Conservation (phyloP, 2,888 invertebrate genomes). For the Pheosia tremula region DNA sequence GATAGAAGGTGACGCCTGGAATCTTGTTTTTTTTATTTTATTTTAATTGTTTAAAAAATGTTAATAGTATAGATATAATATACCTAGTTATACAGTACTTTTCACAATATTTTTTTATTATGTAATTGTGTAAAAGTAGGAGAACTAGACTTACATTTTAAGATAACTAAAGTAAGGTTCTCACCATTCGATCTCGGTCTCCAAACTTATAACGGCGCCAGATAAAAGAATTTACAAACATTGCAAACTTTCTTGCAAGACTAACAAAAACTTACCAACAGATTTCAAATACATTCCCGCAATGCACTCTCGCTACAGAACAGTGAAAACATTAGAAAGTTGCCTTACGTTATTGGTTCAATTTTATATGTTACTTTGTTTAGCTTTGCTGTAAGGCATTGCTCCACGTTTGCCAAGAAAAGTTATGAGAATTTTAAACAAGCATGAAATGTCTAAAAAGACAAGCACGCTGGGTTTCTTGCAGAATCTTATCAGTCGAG, state of each 20-base stretch:
- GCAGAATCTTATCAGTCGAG: too few relatives aligned
- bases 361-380: constrained; percentile 16
- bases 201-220: not conserved
- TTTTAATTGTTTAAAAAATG: too few relatives aligned
- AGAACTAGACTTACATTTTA: too few relatives aligned
- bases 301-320: constrained; percentile 23
- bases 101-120: too few relatives aligned
- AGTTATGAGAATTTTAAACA: not conserved
- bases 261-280: constrained; percentile 7
- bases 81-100: too few relatives aligned
- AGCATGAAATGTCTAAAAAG: not conserved
- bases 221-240: constrained; percentile 21
- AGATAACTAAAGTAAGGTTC: too few relatives aligned
- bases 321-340: constrained; percentile 9
- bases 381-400: not conserved
- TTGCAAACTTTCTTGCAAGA: constrained; percentile 23
- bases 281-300: constrained; percentile 24
- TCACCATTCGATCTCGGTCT: too few relatives aligned
- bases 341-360: constrained; percentile 8
- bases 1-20: too few relatives aligned
- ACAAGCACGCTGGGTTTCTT: not conserved
- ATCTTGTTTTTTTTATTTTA: too few relatives aligned
- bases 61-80: too few relatives aligned
- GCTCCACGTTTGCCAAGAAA: not conserved
- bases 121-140: too few relatives aligned